Base-by-base conservation (phyloP, 2,888 invertebrate species). In the Drosophila melanosoma region DNA sequence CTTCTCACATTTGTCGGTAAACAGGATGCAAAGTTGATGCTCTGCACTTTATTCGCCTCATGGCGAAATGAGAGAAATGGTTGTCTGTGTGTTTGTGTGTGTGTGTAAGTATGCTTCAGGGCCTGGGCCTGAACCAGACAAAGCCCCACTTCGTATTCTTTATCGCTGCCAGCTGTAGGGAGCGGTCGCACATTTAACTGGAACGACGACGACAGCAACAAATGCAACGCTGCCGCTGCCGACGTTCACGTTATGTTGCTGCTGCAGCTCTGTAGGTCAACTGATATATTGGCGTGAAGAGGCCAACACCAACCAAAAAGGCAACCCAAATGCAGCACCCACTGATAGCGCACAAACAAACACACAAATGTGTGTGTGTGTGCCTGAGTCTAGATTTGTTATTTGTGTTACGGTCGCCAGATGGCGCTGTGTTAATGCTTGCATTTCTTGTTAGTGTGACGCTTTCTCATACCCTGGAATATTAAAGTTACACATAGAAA, bases 191-290 rank as follows among this genome's bases (percentile, higher is more conserved):
- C 59, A 68, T 45, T 65, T 49, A 79, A 79, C 68, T 78, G 78
- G 78, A 75, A 72, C 78, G 76, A 64, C 68, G 71, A 68, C 78
- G 67, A 64, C 65, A 52, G 62, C 78, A 65, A 42, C 57, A 38
- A 77, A 57, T 74, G 74, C 63, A 64, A 58, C 38, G 51, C n/a
- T 36, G 59, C 26, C 42, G 62, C 29, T 56, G 59, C 26, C 56
- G 17, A 35, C 52, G 59, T 57, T 45, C 49, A 32, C 32, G 69
- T n/a, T 38, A 35, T 20, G 33, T 17, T 54, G 36, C 17, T 52
- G 57, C 52, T 56, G 57, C 33, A 53, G 69, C 76, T 84, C 84
- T 86, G 79, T 87, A 87, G 85, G 85, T 87, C 85, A 85, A 82
- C 80, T 83, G 85, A 86, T 84, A 83, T 81, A 76, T 79, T 79